phyloP scores from a whole-genome alignment of 2,888 invertebrate species.

The Lepidochrysops patricia region DNA sequence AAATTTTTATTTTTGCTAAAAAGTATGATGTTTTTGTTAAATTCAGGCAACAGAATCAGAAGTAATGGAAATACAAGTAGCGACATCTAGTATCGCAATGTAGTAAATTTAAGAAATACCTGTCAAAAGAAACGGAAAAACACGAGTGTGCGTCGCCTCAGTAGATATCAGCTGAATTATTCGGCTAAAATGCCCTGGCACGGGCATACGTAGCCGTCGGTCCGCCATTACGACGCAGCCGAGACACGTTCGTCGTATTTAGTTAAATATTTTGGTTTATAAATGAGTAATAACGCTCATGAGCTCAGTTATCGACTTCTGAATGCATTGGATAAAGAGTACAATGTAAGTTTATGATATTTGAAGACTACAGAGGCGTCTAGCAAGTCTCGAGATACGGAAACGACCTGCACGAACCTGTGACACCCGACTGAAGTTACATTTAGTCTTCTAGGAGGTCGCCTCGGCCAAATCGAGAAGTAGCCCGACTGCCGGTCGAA shows the following conservation, averaged over 20 bases:
- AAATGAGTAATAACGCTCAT: slow-evolving; percentile 88
- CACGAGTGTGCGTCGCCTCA: slow-evolving; percentile 72
- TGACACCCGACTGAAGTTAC: slow-evolving; percentile 68
- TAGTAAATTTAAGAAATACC: slow-evolving; percentile 38
- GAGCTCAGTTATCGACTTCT: slow-evolving; percentile 97
- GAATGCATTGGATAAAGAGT: slow-evolving; percentile 96
- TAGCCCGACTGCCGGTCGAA: slow-evolving; percentile 35
- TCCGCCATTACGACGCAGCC: slow-evolving; percentile 76
- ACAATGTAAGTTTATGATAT: slow-evolving; percentile 91
- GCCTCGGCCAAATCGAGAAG: slow-evolving; percentile 40
- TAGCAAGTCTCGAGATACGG: slow-evolving; percentile 55
- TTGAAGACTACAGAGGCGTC: slow-evolving; percentile 56
- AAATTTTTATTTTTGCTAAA: background rate
- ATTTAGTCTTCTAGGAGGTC: slow-evolving; percentile 57
- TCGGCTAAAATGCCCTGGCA: slow-evolving; percentile 76
- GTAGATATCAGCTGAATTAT: slow-evolving; percentile 76
- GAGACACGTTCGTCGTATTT: slow-evolving; percentile 76
- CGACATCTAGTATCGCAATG: slow-evolving; percentile 43
- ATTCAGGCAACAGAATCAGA: background rate
- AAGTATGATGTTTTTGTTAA: background rate
- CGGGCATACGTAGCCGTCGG: slow-evolving; percentile 76
- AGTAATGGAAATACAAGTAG: background rate
- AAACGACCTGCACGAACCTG: slow-evolving; percentile 69
- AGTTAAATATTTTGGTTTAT: slow-evolving; percentile 77
- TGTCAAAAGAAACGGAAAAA: slow-evolving; percentile 75